A percentile compares a stretch with the other conserved stretches of the same genome.
phyloP scores from a whole-genome alignment of 2,888 invertebrate species.

The Strigamia transsilvanica region DNA sequence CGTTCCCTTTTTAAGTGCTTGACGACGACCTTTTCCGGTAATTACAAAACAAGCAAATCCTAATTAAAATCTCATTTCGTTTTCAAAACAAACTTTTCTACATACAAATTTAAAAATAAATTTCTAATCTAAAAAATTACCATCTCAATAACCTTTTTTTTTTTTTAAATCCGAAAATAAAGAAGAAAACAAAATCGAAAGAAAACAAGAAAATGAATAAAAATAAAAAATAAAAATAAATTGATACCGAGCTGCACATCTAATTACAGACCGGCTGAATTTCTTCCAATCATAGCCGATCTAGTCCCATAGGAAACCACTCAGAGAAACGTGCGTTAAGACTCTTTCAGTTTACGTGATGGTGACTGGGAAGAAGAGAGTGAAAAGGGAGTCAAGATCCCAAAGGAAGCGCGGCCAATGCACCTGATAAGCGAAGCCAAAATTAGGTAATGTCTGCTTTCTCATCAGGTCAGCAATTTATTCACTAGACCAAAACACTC shows the following conservation, averaged over 20 bases:
- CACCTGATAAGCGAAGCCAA: background rate
- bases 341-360: slow-evolving; percentile 28
- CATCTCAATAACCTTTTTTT: background rate
- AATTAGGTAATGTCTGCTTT: background rate
- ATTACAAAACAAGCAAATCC: slow-evolving; percentile 28
- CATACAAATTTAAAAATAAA: background rate
- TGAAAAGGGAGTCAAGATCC: background rate
- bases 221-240: background rate
- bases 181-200: too few species aligned
- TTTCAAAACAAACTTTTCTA: background rate
- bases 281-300: slow-evolving; percentile 36
- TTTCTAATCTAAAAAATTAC: background rate
- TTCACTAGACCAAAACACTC: background rate
- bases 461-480: slow-evolving; percentile 12
- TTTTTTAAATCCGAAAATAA: background rate
- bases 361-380: slow-evolving; percentile 18
- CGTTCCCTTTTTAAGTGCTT: background rate
- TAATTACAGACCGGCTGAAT: slow-evolving; percentile 34
- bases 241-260: slow-evolving; percentile 4
- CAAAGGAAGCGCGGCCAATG: slow-evolving; percentile 36
- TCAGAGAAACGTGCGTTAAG: slow-evolving; percentile 32
- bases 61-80: slow-evolving; percentile 31
- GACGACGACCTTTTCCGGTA: slow-evolving; percentile 24
- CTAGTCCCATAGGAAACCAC: background rate
- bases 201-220: background rate